These are phyloP conservation scores for Macrosiphum euphorbiae DNA, from an alignment of 2,888 invertebrate genomes.

Conservation along the genomic window DNA sequence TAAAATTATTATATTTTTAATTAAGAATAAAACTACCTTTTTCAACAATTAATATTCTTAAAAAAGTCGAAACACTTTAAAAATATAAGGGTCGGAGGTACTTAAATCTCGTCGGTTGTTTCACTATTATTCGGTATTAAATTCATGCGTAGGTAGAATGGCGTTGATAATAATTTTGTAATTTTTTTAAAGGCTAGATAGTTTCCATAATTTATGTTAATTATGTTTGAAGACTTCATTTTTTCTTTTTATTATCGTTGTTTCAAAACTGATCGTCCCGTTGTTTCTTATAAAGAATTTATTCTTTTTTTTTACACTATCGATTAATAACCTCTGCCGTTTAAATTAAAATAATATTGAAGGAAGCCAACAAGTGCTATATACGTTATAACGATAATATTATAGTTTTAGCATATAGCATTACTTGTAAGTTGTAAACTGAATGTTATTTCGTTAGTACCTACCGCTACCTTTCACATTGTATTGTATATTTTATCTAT, in stretches of 20 bases:
- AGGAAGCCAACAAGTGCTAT: not conserved
- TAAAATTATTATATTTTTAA: not conserved
- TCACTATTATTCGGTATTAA: not conserved
- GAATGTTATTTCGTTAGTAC: not conserved
- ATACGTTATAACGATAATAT: not conserved
- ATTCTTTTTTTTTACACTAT: not conserved
- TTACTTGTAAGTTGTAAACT: not conserved
- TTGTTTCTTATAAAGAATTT: not conserved
- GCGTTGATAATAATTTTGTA: not conserved
- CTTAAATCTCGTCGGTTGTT: not conserved
- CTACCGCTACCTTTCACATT: not conserved
- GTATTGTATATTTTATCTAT: not conserved
- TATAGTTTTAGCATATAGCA: not conserved
- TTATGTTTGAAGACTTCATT: not conserved
- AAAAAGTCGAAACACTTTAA: not conserved
- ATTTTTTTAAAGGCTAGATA: not conserved
- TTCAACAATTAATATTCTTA: not conserved
- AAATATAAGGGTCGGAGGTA: not conserved
- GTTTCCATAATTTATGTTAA: not conserved
- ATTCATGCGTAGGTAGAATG: not conserved
- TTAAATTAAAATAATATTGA: not conserved
- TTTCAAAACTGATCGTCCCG: not conserved
- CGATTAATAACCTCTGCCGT: not conserved
- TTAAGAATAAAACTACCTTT: not conserved
- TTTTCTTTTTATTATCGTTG: not conserved